Evolutionary conservation across 2,113 vertebrate species (phyloP).

Genomic region (Connochaetes taurinus): DNA sequence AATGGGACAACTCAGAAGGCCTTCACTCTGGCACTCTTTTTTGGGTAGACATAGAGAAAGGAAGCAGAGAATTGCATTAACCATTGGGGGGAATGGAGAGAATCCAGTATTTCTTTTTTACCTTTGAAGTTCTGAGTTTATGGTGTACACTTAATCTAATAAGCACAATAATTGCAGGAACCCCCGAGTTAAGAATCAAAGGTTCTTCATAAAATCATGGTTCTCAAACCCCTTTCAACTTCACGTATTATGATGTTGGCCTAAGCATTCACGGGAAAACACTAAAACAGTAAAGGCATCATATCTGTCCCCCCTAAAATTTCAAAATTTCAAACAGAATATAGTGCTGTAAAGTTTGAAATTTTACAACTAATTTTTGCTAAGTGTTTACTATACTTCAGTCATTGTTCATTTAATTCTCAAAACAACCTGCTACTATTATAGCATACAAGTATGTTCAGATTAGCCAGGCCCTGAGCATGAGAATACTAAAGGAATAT

Average conservation of each 20-base stretch:
- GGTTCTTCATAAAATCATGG: constrained; percentile 27
- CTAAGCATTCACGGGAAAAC: not conserved
- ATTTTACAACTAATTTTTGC: not conserved
- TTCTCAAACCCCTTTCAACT: not conserved
- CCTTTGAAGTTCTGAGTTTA: constrained; percentile 50
- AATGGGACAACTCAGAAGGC: not conserved
- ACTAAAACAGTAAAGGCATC: not conserved
- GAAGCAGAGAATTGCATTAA: not conserved
- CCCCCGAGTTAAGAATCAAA: constrained; percentile 30
- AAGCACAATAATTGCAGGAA: constrained; percentile 34
- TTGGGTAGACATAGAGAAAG: not conserved
- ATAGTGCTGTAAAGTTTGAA: not conserved
- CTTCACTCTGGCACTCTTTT: not conserved
- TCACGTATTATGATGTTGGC: not conserved
- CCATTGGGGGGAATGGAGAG: not conserved
- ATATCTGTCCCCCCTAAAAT: not conserved
- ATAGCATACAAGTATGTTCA: not conserved
- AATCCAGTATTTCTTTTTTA: constrained; percentile 40
- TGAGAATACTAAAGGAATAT: not conserved
- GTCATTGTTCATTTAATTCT: not conserved
- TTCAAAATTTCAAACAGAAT: not conserved
- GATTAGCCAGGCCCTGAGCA: not conserved
- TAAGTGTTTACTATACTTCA: not conserved
- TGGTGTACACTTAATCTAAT: constrained; percentile 1
- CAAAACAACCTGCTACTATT: not conserved